Base-by-base conservation (phyloP, 2,797 vertebrate genomes). In the Ctenopoma kingsleyae region DNA sequence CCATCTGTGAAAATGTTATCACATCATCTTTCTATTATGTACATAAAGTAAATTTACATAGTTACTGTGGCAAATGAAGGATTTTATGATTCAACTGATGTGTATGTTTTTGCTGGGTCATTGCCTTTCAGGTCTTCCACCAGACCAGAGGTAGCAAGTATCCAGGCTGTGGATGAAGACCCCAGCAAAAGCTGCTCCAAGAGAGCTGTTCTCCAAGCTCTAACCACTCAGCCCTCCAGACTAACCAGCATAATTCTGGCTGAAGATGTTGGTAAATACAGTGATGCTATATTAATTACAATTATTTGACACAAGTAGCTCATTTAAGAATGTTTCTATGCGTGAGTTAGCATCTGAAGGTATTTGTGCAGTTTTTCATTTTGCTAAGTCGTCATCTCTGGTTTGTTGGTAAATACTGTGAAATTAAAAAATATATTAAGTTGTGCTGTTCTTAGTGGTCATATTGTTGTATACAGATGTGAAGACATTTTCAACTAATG, bases 221-320 rank as follows among this genome's bases (percentile, higher is more conserved):
- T 95, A 5, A 95, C 97, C 70, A 94, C 95, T 0, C 97, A 99
- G 74, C 86, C 86, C 10, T 88, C 93, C 76, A 91, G 94, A 56
- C 89, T 98, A 68, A 98, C 97, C 61, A 97, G 96, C 80, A 98
- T 99, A 83, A 97, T 99, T 83, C 93, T 98, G 9, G 98, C 97
- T 1, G 97, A 99, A 89, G 98, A 99, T 67, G 87, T 96, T 51
- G 92, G 98, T 98, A 91, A 95, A 88, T 90, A 58, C 36, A 74
- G 2, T 7, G 17, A 17, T 17, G 5, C 3, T 25, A 2, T 43
- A 6, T 40, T 15, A 13, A 41, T 27, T 8, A 15, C 11, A 41
- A 17, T 23, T 8, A 30, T 13, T 35, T 13, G 44, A 52, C n/a
- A 52, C 8, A 41, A 13, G 8, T 15, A 5, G 12, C 32, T 36